Evolutionary conservation across 2,888 invertebrate species (phyloP).

Genomic region (Drosophila niveifrons): DNA sequence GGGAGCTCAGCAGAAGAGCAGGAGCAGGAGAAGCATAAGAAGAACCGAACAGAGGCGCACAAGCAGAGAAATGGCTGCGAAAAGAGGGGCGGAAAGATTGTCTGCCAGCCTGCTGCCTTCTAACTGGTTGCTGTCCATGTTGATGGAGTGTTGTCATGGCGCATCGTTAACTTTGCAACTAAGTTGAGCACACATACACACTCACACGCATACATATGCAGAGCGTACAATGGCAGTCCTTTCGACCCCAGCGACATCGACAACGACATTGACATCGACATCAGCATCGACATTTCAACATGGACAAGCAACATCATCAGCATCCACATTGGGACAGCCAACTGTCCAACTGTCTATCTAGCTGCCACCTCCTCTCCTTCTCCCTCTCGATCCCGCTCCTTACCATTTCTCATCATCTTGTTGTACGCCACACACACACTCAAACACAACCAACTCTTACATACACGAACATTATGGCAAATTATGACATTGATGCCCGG

Average conservation of each 20-base stretch:
- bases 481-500: conserved; percentile 73
- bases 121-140: conserved; percentile 56
- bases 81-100: conserved; percentile 4
- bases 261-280: conserved; percentile 68
- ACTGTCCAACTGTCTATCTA: conserved; percentile 30
- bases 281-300: conserved; percentile 63
- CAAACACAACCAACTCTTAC: no score
- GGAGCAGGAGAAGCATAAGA: background rate
- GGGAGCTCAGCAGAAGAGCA: background rate
- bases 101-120: conserved; percentile 12
- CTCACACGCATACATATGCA: conserved; percentile 3
- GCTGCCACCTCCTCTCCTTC: background rate
- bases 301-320: conserved; percentile 67
- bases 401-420: background rate
- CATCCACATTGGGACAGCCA: conserved; percentile 48
- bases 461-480: conserved; percentile 65
- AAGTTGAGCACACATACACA: conserved; percentile 46
- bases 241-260: conserved; percentile 48
- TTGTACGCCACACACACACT: background rate
- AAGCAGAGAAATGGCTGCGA: background rate
- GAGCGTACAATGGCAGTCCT: conserved; percentile 5
- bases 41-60: background rate
- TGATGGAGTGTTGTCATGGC: conserved; percentile 65
- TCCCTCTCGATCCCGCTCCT: background rate
- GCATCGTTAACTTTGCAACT: conserved; percentile 67